Evolutionary conservation across 2,113 vertebrate species (phyloP).

Genomic region (Microcebus griseorufus): DNA sequence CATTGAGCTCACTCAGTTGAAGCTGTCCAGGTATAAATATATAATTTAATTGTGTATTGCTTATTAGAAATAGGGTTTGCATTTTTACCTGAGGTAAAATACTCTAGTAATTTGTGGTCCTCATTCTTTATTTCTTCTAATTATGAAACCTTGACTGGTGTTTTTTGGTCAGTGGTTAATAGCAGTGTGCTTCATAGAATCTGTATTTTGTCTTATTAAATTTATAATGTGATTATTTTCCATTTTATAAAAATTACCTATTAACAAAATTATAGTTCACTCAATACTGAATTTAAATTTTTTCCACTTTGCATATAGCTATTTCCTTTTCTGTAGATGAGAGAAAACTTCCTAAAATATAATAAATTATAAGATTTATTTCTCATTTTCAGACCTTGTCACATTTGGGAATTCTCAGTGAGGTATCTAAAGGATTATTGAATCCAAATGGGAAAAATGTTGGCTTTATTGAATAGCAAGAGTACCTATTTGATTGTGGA

Average conservation of each 20-base stretch:
- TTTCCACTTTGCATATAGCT: not conserved
- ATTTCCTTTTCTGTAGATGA: not conserved
- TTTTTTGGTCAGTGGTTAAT: conserved; percentile 41
- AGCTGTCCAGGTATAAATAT: conserved; percentile 91
- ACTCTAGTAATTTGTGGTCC: not conserved
- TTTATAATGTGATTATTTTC: not conserved
- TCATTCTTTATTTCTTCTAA: not conserved
- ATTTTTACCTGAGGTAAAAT: not conserved
- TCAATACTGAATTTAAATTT: not conserved
- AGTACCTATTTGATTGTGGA: not conserved
- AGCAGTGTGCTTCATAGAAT: not conserved
- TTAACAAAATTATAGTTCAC: conserved; percentile 17
- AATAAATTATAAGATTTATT: conserved; percentile 27
- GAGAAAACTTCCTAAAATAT: not conserved
- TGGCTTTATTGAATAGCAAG: not conserved
- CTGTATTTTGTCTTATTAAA: conserved; percentile 33
- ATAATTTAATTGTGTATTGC: not conserved
- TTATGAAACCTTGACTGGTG: not conserved
- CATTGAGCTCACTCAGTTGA: conserved; percentile 91
- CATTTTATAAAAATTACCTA: not conserved
- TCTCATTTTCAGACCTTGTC: conserved; percentile 17
- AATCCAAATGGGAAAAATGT: not conserved
- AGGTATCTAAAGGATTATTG: not conserved
- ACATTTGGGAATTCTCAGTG: not conserved
- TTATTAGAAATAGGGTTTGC: not conserved